Conservation (phyloP, 2,888 invertebrate species). For the Cenopis cana region DNA sequence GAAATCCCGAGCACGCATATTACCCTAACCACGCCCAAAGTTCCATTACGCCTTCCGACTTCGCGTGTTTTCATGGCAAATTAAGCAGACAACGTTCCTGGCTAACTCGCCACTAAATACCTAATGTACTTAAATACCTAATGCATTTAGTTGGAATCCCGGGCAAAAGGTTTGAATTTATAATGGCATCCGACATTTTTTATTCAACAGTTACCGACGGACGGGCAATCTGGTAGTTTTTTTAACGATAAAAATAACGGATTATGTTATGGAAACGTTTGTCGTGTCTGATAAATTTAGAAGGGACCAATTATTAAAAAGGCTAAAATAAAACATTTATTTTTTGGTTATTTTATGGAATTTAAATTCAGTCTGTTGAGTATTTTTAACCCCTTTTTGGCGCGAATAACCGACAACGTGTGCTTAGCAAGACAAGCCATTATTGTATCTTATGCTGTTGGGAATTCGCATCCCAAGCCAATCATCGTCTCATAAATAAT, state of each 20-base stretch:
- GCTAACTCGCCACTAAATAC: constrained; percentile 66
- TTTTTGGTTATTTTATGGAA: not conserved
- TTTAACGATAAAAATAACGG: constrained; percentile 38
- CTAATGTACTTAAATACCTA: constrained; percentile 59
- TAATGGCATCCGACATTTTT: constrained; percentile 54
- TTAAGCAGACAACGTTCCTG: constrained; percentile 66
- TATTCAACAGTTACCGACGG: constrained; percentile 38
- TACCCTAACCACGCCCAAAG: constrained; percentile 10
- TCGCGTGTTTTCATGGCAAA: constrained; percentile 75
- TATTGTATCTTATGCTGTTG: constrained; percentile 11
- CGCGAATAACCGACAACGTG: not conserved
- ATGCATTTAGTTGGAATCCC: constrained; percentile 61
- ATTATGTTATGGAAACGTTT: constrained; percentile 33
- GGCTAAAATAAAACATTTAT: not conserved
- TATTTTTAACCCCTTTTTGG: not conserved
- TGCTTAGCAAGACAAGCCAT: not conserved
- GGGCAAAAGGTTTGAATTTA: constrained; percentile 66
- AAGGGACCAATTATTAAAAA: constrained; percentile 2
- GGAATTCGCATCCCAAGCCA: constrained; percentile 14
- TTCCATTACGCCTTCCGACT: constrained; percentile 46
- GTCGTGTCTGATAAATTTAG: constrained; percentile 16
- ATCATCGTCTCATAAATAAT: constrained; percentile 18
- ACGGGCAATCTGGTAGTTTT: constrained; percentile 40
- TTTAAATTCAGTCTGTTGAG: not conserved
- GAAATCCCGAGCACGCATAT: constrained; percentile 17